A percentile compares a stretch with the other conserved stretches of the same genome.
Evolutionary conservation across 2,797 vertebrate genomes (phyloP).

Genomic region (Alectoris magna): DNA sequence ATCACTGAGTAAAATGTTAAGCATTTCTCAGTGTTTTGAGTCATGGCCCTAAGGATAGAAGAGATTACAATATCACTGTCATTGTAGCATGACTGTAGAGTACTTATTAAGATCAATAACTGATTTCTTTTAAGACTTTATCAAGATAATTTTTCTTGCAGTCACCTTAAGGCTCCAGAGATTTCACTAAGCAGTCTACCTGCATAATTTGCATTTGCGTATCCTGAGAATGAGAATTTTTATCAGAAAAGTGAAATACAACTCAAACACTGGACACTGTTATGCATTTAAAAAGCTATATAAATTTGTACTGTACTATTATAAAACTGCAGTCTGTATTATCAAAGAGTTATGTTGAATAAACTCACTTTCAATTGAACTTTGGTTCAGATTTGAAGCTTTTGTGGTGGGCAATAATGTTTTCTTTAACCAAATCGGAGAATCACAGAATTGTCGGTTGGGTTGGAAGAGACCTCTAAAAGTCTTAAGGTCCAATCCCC

Average conservation of each 20-base stretch:
- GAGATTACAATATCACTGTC: neutral
- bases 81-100: neutral
- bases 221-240: neutral
- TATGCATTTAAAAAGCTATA: neutral
- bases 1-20: neutral
- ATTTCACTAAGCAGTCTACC: neutral
- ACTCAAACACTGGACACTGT: neutral
- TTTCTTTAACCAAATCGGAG: neutral
- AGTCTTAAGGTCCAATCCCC: neutral
- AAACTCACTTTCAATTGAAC: neutral
- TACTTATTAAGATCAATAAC: neutral
- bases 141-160: neutral
- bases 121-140: neutral
- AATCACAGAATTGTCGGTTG: neutral
- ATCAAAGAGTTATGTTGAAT: neutral
- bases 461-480: neutral
- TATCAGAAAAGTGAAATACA: neutral
- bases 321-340: neutral
- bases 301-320: neutral
- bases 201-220: neutral
- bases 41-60: neutral
- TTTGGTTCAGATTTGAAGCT: neutral
- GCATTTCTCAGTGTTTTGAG: neutral
- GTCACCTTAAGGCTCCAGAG: neutral
- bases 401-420: neutral